Conservation (phyloP, 2,797 vertebrate genomes). For the Psittacula derbiana region DNA sequence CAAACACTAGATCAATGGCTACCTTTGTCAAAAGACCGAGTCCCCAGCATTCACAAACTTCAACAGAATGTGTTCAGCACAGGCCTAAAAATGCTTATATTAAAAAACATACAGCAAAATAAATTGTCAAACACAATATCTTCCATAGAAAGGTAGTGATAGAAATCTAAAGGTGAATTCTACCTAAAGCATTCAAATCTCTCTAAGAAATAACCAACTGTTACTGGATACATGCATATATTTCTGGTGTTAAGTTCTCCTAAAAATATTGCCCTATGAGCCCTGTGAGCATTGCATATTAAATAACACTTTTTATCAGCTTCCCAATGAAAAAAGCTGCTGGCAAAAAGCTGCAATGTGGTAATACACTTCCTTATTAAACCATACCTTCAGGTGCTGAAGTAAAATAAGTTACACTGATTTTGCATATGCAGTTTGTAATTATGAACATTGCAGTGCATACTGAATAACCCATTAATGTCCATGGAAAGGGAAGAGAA, state of each 20-base stretch:
- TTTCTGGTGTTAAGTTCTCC: background rate
- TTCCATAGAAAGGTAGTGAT: background rate
- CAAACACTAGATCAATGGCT: background rate
- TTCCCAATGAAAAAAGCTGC: conserved; percentile 31
- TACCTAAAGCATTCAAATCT: background rate
- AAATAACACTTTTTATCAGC: conserved; percentile 32
- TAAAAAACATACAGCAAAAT: background rate
- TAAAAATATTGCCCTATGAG: background rate
- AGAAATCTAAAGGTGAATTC: background rate
- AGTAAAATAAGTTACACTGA: background rate
- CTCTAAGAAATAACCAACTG: background rate
- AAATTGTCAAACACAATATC: background rate
- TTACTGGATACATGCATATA: background rate
- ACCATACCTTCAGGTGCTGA: conserved; percentile 50
- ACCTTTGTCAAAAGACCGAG: background rate
- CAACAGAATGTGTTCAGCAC: background rate
- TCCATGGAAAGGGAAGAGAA: background rate
- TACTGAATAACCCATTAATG: background rate
- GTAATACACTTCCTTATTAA: conserved; percentile 51
- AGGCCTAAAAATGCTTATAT: background rate
- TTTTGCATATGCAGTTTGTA: conserved; percentile 27
- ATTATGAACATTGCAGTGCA: background rate
- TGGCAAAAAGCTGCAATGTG: conserved; percentile 28
- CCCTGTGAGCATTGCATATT: background rate
- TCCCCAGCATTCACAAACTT: background rate